Conservation (phyloP, 2,113 vertebrate species). For the Dasyurus viverrinus region DNA sequence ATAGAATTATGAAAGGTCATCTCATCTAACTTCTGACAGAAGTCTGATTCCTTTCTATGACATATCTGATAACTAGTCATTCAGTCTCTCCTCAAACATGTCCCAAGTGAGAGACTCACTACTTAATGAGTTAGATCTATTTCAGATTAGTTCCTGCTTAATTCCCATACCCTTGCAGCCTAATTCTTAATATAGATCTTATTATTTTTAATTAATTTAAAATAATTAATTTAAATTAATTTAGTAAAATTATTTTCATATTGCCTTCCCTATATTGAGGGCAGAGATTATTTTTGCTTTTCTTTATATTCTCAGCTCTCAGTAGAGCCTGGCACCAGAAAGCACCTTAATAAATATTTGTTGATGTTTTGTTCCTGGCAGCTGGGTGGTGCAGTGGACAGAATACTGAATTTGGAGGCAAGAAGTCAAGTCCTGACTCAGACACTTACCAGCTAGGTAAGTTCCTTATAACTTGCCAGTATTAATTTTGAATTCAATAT, state of each 20-base stretch:
- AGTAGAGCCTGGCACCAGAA: background rate
- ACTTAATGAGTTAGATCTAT: background rate
- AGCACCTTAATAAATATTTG: background rate
- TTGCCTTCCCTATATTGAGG: background rate
- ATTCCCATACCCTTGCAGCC: background rate
- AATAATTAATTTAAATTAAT: too few relatives aligned
- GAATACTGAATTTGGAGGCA: background rate
- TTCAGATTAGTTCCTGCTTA: background rate
- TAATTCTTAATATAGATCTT: background rate
- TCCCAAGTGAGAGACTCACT: background rate
- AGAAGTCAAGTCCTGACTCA: background rate
- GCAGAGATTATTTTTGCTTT: background rate
- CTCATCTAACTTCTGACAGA: background rate
- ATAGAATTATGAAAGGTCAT: conserved; percentile 34
- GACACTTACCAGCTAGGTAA: background rate
- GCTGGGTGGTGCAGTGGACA: background rate
- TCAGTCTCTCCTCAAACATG: background rate
- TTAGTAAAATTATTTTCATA: background rate
- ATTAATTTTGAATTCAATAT: too few relatives aligned
- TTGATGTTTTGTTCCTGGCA: background rate
- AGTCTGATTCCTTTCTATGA: background rate
- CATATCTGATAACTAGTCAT: background rate
- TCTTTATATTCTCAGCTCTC: background rate
- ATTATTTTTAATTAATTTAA: background rate
- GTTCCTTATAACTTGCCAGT: too few relatives aligned